Evolutionary conservation across 2,888 invertebrate species (phyloP).

Genomic region (Cheilosia vernalis): DNA sequence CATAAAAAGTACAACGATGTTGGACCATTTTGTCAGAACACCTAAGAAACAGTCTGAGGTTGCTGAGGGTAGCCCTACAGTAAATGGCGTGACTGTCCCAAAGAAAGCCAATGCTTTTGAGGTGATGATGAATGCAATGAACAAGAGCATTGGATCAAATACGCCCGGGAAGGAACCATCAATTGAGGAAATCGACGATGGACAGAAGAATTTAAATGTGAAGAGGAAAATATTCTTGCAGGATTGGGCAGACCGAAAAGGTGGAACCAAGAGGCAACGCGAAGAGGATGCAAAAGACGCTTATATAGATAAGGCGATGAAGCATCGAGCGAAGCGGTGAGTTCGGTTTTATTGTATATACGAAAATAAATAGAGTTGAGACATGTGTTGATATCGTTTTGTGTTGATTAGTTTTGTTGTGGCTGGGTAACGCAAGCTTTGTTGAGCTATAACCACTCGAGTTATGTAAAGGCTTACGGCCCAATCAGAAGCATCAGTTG

Average conservation of each 20-base stretch:
- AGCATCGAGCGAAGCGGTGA: slow-evolving; percentile 85
- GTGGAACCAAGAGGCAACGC: slow-evolving; percentile 86
- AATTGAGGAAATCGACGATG: slow-evolving; percentile 37
- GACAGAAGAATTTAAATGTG: slow-evolving; percentile 80
- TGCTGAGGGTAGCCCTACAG: background rate
- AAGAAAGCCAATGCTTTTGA: slow-evolving; percentile 85
- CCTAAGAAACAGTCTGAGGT: slow-evolving; percentile 74
- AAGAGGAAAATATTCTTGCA: slow-evolving; percentile 85
- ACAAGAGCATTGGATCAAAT: slow-evolving; percentile 87
- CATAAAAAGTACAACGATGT: slow-evolving; percentile 76
- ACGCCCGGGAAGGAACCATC: slow-evolving; percentile 85
- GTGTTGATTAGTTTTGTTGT: too few species aligned
- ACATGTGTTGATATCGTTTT: too few species aligned
- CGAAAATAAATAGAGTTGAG: slow-evolving; percentile 1
- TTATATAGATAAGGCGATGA: slow-evolving; percentile 85
- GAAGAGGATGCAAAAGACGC: slow-evolving; percentile 85
- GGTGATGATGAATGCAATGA: slow-evolving; percentile 87
- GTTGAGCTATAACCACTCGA: too few species aligned
- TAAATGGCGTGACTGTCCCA: slow-evolving; percentile 15
- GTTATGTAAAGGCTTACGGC: too few species aligned
- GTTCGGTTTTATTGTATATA: background rate
- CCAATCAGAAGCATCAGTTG: too few species aligned
- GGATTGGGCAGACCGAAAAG: slow-evolving; percentile 87
- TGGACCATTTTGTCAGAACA: slow-evolving; percentile 77
- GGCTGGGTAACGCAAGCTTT: too few species aligned